These are phyloP conservation scores for Tetraodon nigroviridis DNA, from an alignment of 2,113 vertebrate species.

Conservation along the genomic window DNA sequence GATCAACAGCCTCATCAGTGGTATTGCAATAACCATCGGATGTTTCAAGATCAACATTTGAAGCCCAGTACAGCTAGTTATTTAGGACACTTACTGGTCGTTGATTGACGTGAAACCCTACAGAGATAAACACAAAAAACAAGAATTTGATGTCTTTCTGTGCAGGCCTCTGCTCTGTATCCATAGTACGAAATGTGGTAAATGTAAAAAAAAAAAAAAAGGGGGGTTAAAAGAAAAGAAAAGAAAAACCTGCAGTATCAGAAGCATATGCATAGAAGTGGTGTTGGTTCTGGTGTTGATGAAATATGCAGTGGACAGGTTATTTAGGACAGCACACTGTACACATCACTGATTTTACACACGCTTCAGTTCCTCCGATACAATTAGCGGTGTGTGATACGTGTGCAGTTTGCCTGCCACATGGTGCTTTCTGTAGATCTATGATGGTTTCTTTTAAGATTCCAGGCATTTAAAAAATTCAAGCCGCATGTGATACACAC, in stretches of 20 bases:
- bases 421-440: slow-evolving; percentile 26
- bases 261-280: background rate
- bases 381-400: slow-evolving; percentile 5
- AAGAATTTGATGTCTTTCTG: background rate
- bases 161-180: background rate
- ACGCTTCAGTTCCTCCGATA: slow-evolving; percentile 28
- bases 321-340: slow-evolving; percentile 35
- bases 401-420: slow-evolving; percentile 5
- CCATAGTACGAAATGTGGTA: background rate
- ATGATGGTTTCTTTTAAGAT: slow-evolving; percentile 29
- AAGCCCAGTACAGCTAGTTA: background rate
- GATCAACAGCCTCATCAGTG: no score
- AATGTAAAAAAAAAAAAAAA: background rate
- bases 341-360: slow-evolving; percentile 14
- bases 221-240: background rate
- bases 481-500: background rate
- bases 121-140: background rate
- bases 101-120: slow-evolving; percentile 1
- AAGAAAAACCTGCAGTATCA: background rate
- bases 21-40: no score
- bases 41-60: no score
- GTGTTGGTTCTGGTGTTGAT: background rate
- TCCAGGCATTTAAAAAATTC: background rate
- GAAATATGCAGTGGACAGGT: slow-evolving; percentile 16
- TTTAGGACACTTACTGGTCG: background rate